Evolutionary conservation across 1,140 invertebrate species (phyloP).

Genomic region (Mylabris phalerata): DNA sequence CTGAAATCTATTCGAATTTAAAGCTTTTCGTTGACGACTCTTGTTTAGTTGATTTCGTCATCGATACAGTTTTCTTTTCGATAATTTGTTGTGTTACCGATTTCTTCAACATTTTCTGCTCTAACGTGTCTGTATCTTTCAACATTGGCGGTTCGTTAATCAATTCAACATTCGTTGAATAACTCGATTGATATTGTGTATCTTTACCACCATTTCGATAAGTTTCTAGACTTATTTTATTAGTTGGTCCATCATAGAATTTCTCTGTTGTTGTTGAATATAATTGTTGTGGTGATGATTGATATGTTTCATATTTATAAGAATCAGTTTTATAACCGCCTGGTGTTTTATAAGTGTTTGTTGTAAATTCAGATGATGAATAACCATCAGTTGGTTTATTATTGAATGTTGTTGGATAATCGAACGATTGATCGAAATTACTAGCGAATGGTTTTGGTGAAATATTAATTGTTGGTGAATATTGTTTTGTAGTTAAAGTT

Average conservation of each 20-base stretch:
- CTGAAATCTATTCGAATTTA: slow-evolving; percentile 42
- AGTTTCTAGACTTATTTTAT: slow-evolving; percentile 23
- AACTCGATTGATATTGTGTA: slow-evolving; percentile 28
- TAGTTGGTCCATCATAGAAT: slow-evolving; percentile 40
- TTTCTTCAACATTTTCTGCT: slow-evolving; percentile 48
- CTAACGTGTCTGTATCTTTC: slow-evolving; percentile 41
- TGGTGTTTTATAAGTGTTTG: slow-evolving; percentile 37
- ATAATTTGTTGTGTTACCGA: slow-evolving; percentile 47
- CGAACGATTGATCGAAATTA: not conserved
- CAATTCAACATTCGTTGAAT: slow-evolving; percentile 41
- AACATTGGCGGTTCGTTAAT: slow-evolving; percentile 42
- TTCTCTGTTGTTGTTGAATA: slow-evolving; percentile 44
- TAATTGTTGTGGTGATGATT: slow-evolving; percentile 29
- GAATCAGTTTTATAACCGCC: slow-evolving; percentile 36
- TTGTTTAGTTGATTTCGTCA: slow-evolving; percentile 44
- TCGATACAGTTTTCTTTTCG: slow-evolving; percentile 48
- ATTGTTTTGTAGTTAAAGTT: too few species aligned
- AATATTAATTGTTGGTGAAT: not conserved
- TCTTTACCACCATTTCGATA: slow-evolving; percentile 33
- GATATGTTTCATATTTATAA: slow-evolving; percentile 37
- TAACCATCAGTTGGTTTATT: slow-evolving; percentile 22
- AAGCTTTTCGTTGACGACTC: slow-evolving; percentile 48
- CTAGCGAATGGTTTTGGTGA: slow-evolving; percentile 3
- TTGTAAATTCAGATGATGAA: slow-evolving; percentile 33
- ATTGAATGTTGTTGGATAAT: slow-evolving; percentile 9